These are phyloP conservation scores for Pseudochaenichthys georgianus DNA, from an alignment of 2,797 vertebrate species.

Conservation along the genomic window DNA sequence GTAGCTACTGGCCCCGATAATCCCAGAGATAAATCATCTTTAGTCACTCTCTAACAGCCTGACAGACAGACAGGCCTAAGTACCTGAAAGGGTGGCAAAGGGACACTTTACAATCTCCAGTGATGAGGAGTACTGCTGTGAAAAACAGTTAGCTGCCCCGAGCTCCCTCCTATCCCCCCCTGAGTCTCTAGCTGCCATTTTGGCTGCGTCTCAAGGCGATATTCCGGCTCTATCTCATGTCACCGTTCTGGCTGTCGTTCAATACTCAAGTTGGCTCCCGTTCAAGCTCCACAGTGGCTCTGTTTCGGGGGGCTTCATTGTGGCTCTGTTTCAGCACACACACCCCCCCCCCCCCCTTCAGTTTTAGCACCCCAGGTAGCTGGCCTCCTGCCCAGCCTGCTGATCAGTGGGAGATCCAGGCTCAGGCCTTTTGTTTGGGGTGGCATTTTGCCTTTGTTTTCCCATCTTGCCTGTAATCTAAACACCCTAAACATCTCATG, in stretches of 20 bases:
- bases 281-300: slow-evolving; percentile 76
- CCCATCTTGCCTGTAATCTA: slow-evolving; percentile 86
- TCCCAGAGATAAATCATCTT: slow-evolving; percentile 78
- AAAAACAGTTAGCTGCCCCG: slow-evolving; percentile 73
- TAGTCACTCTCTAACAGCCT: slow-evolving; percentile 68
- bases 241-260: slow-evolving; percentile 80
- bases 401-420: slow-evolving; percentile 83
- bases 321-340: slow-evolving; percentile 78
- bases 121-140: slow-evolving; percentile 71
- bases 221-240: slow-evolving; percentile 83
- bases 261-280: slow-evolving; percentile 75
- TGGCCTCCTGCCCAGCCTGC: slow-evolving; percentile 81
- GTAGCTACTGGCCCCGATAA: slow-evolving; percentile 64
- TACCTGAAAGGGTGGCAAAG: slow-evolving; percentile 78
- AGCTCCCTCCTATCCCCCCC: slow-evolving; percentile 70
- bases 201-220: slow-evolving; percentile 79
- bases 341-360: slow-evolving; percentile 46
- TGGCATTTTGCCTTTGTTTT: slow-evolving; percentile 88
- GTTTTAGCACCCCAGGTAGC: slow-evolving; percentile 85
- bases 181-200: slow-evolving; percentile 79
- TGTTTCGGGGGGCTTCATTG: slow-evolving; percentile 77
- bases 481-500: slow-evolving; percentile 85
- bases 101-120: slow-evolving; percentile 77
- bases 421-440: slow-evolving; percentile 84
- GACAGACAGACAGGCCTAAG: slow-evolving; percentile 81